Base-by-base conservation (phyloP, 2,888 invertebrate genomes). In the Leucoma salicis region DNA sequence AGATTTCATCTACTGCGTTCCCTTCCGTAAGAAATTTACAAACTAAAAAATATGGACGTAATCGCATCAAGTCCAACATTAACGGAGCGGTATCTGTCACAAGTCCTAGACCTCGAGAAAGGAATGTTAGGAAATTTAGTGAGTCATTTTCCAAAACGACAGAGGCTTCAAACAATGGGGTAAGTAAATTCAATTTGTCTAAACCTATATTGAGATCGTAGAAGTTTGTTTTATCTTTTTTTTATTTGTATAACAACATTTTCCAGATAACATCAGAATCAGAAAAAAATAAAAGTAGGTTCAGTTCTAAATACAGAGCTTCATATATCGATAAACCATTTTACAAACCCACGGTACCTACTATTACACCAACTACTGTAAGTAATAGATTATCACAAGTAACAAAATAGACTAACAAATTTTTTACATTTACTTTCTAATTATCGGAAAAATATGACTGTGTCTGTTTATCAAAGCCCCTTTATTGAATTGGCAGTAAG, bases 301-400 rank as follows among this genome's bases (percentile, higher is more conserved):
- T 90, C 77, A 92, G 92, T 77, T 90, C 92, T 47, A 90, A 91
- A 72, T 93, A 92, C 72, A 85, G 92, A 65, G 84, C 84, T 40
- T 83, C 86, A 46, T 78, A 77, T 67, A 72, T 89, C 39, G 90
- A 92, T 39, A 89, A 90, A 63, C 92, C 92, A 35, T 89, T 88
- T 67, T 93, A 93, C 76, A 89, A 91, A 73, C 91, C 93, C 46
- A 93, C 93, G 46, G 91, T 93, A 61, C 93, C 93, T 34, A 84
- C 91, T 46, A 81, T 92, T 42, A 91, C 91, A 63, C 78, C 91
- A 61, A 82, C 90, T 68, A 88, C 85, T 78, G 88, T 90, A 82
- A 89, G 90, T 84, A 81, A 69, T 59, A 61, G 45, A 42, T 37
- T 57, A 48, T 60, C 51, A 44, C 45, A 49, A 51, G 43, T 53